Percentiles rank a stretch among this genome's conserved stretches.
These are phyloP conservation scores for Coelogynopora nodosa DNA, from an alignment of 2,888 invertebrate species.

Conservation along the genomic window DNA sequence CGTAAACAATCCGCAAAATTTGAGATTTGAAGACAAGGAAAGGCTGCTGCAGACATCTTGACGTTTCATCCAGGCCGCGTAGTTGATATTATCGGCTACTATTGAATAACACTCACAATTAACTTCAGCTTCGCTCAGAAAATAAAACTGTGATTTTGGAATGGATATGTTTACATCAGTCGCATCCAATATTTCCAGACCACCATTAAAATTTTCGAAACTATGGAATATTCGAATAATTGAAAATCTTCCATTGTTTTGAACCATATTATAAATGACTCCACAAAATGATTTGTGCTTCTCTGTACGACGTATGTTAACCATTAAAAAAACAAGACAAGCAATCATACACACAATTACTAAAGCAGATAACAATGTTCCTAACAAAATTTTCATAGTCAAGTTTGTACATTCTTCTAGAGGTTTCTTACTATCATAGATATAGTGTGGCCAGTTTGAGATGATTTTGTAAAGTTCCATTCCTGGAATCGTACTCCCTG, in stretches of 20 bases:
- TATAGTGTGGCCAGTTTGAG: constrained; percentile 1
- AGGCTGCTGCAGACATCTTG: background rate
- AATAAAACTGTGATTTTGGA: background rate
- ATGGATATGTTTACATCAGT: background rate
- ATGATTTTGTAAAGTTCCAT: background rate
- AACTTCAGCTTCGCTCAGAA: background rate
- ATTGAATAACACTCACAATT: background rate
- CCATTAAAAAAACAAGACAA: background rate
- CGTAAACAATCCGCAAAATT: background rate
- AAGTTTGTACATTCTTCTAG: no score
- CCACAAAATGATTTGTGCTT: background rate
- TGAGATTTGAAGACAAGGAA: background rate
- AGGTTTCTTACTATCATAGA: no score
- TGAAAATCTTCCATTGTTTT: background rate
- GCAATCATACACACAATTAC: background rate
- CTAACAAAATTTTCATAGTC: background rate
- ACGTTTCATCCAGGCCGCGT: background rate
- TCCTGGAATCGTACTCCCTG: background rate
- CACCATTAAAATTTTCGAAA: no score
- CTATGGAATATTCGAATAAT: no score
- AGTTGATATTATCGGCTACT: no score
- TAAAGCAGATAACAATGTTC: background rate
- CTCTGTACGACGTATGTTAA: background rate
- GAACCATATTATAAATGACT: background rate
- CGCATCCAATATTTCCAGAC: background rate